Percentiles rank a stretch among this genome's conserved stretches.
phyloP scores from a whole-genome alignment of 2,888 invertebrate species.

The Elysia crispata region DNA sequence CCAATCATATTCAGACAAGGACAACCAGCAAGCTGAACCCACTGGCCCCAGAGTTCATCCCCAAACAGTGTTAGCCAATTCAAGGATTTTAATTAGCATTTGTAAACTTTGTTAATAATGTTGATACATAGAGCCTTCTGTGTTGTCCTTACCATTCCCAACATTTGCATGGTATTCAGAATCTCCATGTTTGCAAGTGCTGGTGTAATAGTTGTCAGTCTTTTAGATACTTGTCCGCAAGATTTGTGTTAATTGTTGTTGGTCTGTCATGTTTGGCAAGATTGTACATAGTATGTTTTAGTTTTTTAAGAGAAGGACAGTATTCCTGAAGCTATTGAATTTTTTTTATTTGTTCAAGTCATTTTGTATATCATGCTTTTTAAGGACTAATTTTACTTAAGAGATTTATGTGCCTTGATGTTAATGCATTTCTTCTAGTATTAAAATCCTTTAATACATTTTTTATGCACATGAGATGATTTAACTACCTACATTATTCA shows the following conservation, averaged over 20 bases:
- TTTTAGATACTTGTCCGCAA: not conserved
- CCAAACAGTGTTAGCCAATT: conserved; percentile 49
- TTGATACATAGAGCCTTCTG: conserved; percentile 4
- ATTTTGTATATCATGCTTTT: not conserved
- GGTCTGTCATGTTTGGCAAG: not conserved
- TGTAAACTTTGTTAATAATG: too few species aligned
- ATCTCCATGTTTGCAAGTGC: conserved; percentile 2
- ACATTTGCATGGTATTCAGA: not conserved
- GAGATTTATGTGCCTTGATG: too few species aligned
- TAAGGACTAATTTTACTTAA: too few species aligned
- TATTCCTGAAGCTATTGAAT: not conserved
- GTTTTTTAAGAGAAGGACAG: not conserved
- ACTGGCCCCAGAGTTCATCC: conserved; percentile 73
- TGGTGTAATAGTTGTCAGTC: not conserved
- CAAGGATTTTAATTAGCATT: not conserved
- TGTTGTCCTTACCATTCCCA: not conserved
- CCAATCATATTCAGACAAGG: too few species aligned
- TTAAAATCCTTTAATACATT: too few species aligned
- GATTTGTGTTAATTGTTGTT: not conserved
- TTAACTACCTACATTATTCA: too few species aligned
- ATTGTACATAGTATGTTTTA: not conserved
- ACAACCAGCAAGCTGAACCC: conserved; percentile 68
- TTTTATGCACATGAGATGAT: too few species aligned
- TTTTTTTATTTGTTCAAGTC: conserved; percentile 2
- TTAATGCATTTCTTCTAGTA: too few species aligned